Base-by-base conservation (phyloP, 1,140 invertebrate genomes). In the Neodiprion lecontei region DNA sequence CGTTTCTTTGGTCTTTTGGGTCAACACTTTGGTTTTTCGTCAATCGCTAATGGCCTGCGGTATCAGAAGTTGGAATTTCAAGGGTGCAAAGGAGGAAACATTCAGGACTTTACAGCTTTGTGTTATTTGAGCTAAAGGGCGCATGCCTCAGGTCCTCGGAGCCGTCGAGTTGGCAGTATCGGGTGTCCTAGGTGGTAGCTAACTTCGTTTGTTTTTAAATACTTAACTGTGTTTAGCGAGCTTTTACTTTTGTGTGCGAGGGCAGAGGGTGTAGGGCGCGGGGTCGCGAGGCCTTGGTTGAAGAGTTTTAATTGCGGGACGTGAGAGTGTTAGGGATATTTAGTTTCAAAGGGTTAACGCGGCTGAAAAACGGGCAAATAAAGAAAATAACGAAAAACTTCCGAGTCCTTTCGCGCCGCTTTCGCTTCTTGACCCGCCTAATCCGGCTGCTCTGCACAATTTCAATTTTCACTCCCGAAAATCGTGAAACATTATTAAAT, bases 281-380 rank as follows among this genome's bases (percentile, higher is more conserved):
- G 17, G 10, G 67, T 69, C 53, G 9, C 53, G 53, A 40, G 28
- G 28, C 28, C 0, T 61, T 61, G 4, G 70, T 40, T 49, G 48
- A 71, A 71, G 48, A 50, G 70, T 50, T 71, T 71, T 50, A 71
- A 71, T 48, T 48, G 70, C 12, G 70, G 40, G 47, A 50, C 70
- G 14, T 17, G 14, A 40, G 40, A 21, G 70, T 50, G 48, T 71
- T 71, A 40, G 28, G 53, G 47, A 48, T 50, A 71, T 50, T 48
- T 71, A 14, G 48, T 71, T 71, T 71, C 70, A 50, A 50, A 48
- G 48, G 70, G 48, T 47, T 48, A 61, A 12, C 53, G n/a, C 53
- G 11, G 7, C 67, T 40, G 40, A 71, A 71, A 71, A 71, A 40
- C 5, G 28, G 0, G 28, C 2, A 40, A 40, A 40, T 40, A 40